Base-by-base conservation (phyloP, 2,888 invertebrate species). In the Ormyrus thymus region DNA sequence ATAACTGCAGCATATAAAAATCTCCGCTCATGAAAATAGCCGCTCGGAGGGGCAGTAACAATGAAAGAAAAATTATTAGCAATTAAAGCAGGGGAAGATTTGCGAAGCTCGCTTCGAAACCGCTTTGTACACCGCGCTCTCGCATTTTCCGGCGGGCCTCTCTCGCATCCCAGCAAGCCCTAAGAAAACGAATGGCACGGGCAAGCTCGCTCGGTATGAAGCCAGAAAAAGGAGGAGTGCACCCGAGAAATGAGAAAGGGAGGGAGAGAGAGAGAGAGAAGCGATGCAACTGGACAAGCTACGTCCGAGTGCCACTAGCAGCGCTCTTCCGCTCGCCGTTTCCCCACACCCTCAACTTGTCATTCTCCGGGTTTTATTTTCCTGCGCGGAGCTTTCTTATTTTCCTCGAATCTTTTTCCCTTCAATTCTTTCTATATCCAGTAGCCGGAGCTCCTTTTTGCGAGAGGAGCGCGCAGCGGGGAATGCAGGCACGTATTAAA, bases 81-180 rank as follows among this genome's bases (percentile, higher is more conserved):
- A 55, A 73, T 73, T 46, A 50, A 64, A 65, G 56, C 48, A 13
- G 29, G 29, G 56, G 11, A 11, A 65, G 64, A 73, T 64, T 73
- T 48, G 29, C 29, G 29, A 29, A 29, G 29, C 29, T 29, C 29
- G 76, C 78, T 70, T 81, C 70, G 75, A 83, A 85, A 86, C 83
- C 82, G 82, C 72, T 82, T 81, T 81, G 82, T 81, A 82, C 82
- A 84, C 81, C 75, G 82, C 71, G 64, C 76, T 61, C 29, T 29
- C 29, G 29, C 29, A 29, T 29, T 29, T 29, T 29, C 29, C 29
- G 45, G 45, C 13, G 13, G 9, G 43, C 55, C n/a, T 9, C 50
- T 70, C 29, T 4, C 29, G 29, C 29, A 29, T 29, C 29, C 29
- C 29, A 29, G 48, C 46, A 45, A 48, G 51, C 61, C 46, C 61